These are phyloP conservation scores for Macropis europaea DNA, from an alignment of 2,888 invertebrate genomes.

Conservation along the genomic window DNA sequence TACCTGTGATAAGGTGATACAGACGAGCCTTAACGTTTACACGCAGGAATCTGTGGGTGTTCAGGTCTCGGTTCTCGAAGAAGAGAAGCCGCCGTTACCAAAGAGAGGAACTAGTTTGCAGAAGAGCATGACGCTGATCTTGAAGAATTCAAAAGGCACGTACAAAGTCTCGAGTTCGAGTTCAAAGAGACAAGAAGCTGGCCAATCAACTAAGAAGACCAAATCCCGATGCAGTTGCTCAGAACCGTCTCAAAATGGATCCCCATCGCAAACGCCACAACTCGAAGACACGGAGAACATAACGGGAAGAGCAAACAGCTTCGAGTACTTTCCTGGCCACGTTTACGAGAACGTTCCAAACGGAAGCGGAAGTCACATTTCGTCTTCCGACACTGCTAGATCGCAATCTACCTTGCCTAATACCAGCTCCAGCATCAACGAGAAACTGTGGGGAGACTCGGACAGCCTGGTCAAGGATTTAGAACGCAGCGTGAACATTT, in stretches of 20 bases:
- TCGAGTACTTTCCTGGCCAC: conserved; percentile 83
- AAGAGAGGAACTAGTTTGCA: conserved; percentile 71
- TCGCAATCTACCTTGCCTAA: conserved; percentile 77
- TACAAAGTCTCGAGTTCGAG: conserved; percentile 62
- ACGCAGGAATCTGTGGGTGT: conserved; percentile 74
- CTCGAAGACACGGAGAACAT: conserved; percentile 72
- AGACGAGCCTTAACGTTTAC: conserved; percentile 69
- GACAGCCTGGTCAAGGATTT: conserved; percentile 82
- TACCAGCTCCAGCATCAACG: conserved; percentile 77
- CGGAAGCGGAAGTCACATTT: conserved; percentile 71
- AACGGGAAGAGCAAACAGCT: conserved; percentile 84
- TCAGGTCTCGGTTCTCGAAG: conserved; percentile 74
- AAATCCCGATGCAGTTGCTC: conserved; percentile 75
- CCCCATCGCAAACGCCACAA: conserved; percentile 60
- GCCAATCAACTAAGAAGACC: conserved; percentile 64
- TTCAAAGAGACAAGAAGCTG: conserved; percentile 26
- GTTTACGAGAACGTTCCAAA: conserved; percentile 81
- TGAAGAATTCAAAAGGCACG: conserved; percentile 70
- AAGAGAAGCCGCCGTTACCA: conserved; percentile 72
- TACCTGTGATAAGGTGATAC: conserved; percentile 76
- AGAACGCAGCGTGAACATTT: conserved; percentile 83
- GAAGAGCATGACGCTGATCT: conserved; percentile 67
- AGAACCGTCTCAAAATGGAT: conserved; percentile 65
- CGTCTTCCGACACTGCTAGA: conserved; percentile 72
- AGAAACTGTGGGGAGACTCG: conserved; percentile 78